These are phyloP conservation scores for Gambusia holbrooki DNA, from an alignment of 2,113 vertebrate species.

Conservation along the genomic window DNA sequence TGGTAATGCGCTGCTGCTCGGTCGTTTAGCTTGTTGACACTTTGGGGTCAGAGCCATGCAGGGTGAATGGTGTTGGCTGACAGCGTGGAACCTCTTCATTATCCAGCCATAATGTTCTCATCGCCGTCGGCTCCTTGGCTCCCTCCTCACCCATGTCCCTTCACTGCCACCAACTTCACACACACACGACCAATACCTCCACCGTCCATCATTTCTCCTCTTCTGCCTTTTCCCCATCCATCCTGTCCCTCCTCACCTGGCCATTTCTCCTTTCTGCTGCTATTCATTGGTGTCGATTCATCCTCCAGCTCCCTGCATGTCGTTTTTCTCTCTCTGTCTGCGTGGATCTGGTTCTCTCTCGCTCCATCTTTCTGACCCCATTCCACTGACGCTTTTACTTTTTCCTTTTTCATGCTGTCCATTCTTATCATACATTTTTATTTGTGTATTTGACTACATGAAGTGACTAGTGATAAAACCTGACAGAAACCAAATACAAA, in stretches of 20 bases:
- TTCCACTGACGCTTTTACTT: conserved; percentile 32
- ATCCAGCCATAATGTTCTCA: conserved; percentile 80
- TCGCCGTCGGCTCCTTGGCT: conserved; percentile 62
- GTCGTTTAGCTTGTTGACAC: conserved; percentile 82
- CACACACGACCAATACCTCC: background rate
- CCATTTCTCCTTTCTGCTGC: conserved; percentile 11
- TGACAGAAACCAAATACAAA: too few species aligned
- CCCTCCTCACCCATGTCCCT: conserved; percentile 9
- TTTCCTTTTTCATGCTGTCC: too few species aligned
- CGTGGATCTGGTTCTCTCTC: conserved; percentile 14
- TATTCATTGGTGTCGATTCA: conserved; percentile 52
- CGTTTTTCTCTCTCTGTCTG: conserved; percentile 5
- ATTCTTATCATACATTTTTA: too few species aligned
- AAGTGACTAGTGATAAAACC: too few species aligned
- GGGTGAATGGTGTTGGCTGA: conserved; percentile 79
- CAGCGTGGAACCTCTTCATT: conserved; percentile 82
- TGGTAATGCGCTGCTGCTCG: conserved; percentile 73
- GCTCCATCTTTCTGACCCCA: conserved; percentile 52
- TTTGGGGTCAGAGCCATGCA: conserved; percentile 80
- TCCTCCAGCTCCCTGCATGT: conserved; percentile 20
- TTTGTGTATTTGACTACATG: too few species aligned
- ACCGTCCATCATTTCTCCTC: conserved; percentile 48
- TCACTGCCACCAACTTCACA: conserved; percentile 6
- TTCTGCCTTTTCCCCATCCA: conserved; percentile 31
- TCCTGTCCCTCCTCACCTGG: conserved; percentile 44